Percentiles rank a stretch among this genome's conserved stretches.
Evolutionary conservation across 2,888 invertebrate species (phyloP).

Genomic region (Nomada flava): DNA sequence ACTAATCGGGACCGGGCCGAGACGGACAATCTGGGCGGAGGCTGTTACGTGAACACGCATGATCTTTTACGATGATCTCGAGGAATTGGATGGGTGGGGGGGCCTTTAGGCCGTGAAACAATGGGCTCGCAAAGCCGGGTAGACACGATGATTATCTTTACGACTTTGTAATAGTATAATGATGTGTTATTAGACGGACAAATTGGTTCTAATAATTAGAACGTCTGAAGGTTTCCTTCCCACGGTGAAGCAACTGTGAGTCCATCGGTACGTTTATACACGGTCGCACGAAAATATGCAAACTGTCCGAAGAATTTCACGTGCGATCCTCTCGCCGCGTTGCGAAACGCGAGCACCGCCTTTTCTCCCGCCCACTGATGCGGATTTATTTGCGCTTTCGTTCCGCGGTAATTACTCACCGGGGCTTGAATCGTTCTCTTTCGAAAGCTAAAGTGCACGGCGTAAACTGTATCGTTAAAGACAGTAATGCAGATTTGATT

Average conservation of each 20-base stretch:
- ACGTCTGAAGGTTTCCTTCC: slow-evolving; percentile 46
- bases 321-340: slow-evolving; percentile 22
- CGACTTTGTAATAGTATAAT: slow-evolving; percentile 61
- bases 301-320: slow-evolving; percentile 53
- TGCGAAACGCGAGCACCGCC: slow-evolving; percentile 38
- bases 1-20: background rate
- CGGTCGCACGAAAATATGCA: slow-evolving; percentile 58
- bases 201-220: slow-evolving; percentile 61
- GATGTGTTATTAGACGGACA: slow-evolving; percentile 58
- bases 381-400: slow-evolving; percentile 45
- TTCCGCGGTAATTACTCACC: slow-evolving; percentile 42
- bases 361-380: slow-evolving; percentile 37
- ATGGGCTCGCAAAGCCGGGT: slow-evolving; percentile 50
- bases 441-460: slow-evolving; percentile 15
- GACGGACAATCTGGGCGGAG: slow-evolving; percentile 12
- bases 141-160: slow-evolving; percentile 63
- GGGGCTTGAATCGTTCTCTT: slow-evolving; percentile 1
- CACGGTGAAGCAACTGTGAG: slow-evolving; percentile 34
- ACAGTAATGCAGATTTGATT: slow-evolving; percentile 30
- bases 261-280: background rate
- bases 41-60: slow-evolving; percentile 37
- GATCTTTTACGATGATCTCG: slow-evolving; percentile 37
- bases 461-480: slow-evolving; percentile 34
- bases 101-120: slow-evolving; percentile 40
- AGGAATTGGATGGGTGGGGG: slow-evolving; percentile 19